Base-by-base conservation (phyloP, 2,888 invertebrate genomes). In the Hydrotaea cyrtoneurina region DNA sequence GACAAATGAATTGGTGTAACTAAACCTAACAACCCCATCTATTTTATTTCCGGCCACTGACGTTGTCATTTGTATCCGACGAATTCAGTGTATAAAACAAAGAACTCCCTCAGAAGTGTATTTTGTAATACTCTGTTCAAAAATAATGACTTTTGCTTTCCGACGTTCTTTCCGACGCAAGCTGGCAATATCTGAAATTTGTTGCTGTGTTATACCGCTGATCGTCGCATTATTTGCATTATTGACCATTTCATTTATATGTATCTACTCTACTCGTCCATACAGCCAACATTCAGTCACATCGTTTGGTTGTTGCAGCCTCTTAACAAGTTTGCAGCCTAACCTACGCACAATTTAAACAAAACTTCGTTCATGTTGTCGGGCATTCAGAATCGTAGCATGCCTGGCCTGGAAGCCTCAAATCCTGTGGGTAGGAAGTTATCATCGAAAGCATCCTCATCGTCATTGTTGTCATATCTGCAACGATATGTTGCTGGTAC, bases 241-340 rank as follows among this genome's bases (percentile, higher is more conserved):
- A 46, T 73, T 66, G 74, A 89, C 88, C 88, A 87, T 89, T 89
- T 89, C 88, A 89, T 89, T 89, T 89, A 89, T 89, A 89, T 89
- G n/a, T n/a, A n/a, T n/a, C n/a, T n/a, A n/a, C n/a, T n/a, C 89
- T 89, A 89, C 89, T 36, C 31, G 78, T 31, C 2, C 31, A 7
- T 4, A 7, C 2, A 31, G 74, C 46, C 69, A 62, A 46, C 17
- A 26, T 55, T 78, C 50, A 73, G 75, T 26, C 73, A 73, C 11
- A 55, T 73, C 17, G 31, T 15, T 75, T 46, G 15, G 57, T 17
- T 66, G 50, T 77, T 55, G n/a, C n/a, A 39, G n/a, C 11, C 13
- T 17, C n/a, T 39, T 84, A 80, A 78, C 78, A 75, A 78, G 78
- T 78, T 78, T 15, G 1, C 19, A 66, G 21, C 66, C 43, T 85